Evolutionary conservation across 2,888 invertebrate species (phyloP).

Genomic region (Synanthedon myopaeformis): DNA sequence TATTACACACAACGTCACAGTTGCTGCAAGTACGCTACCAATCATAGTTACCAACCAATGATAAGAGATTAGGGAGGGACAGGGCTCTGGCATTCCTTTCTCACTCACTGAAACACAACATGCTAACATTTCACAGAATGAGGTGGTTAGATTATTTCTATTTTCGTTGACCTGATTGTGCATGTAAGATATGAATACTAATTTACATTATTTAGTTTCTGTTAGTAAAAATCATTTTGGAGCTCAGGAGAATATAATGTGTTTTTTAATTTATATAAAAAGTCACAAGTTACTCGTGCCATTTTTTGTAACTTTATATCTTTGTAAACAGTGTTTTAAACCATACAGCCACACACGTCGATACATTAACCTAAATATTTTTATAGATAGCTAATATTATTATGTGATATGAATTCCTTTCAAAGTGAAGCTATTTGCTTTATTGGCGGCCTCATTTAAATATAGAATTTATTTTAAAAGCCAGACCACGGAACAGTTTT

Average conservation of each 20-base stretch:
- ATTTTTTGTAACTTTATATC: background rate
- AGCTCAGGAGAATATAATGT: too few species aligned
- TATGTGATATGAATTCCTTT: conserved; percentile 6
- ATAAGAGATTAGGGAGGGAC: too few species aligned
- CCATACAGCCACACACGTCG: conserved; percentile 13
- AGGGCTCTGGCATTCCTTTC: too few species aligned
- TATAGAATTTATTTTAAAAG: too few species aligned
- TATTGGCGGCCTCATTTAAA: too few species aligned
- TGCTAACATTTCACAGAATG: background rate
- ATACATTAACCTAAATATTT: conserved; percentile 34
- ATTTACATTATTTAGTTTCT: background rate
- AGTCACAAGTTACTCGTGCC: background rate
- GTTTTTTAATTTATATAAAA: too few species aligned
- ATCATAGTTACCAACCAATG: too few species aligned
- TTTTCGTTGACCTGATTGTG: background rate
- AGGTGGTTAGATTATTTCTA: background rate
- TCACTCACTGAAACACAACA: too few species aligned
- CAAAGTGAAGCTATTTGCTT: background rate
- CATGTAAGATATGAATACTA: background rate
- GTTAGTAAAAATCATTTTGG: background rate
- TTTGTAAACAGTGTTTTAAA: background rate
- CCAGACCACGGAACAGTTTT: too few species aligned
- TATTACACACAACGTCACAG: too few species aligned
- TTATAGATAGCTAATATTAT: conserved; percentile 2
- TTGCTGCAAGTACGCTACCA: too few species aligned